These are phyloP conservation scores for Eupithecia exiguata DNA, from an alignment of 2,888 invertebrate genomes.

Conservation along the genomic window DNA sequence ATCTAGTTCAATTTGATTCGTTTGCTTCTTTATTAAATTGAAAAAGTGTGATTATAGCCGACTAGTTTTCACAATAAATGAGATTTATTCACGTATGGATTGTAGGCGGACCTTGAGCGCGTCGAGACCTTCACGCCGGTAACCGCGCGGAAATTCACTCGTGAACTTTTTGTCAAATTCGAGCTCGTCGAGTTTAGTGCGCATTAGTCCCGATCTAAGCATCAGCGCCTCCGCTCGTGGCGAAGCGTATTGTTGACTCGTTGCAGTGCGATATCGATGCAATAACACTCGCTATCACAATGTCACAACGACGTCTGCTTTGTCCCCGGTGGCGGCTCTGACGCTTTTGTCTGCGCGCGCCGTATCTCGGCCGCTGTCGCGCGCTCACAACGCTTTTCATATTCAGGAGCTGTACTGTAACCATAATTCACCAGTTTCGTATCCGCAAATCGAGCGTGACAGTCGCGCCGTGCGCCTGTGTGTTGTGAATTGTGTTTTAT, in stretches of 20 bases:
- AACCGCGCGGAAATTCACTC: slow-evolving; percentile 83
- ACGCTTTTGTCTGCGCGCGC: slow-evolving; percentile 57
- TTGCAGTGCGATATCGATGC: slow-evolving; percentile 74
- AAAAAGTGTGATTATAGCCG: slow-evolving; percentile 66
- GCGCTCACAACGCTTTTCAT: slow-evolving; percentile 53
- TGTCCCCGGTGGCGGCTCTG: slow-evolving; percentile 62
- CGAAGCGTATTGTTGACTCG: slow-evolving; percentile 62
- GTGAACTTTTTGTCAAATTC: slow-evolving; percentile 80
- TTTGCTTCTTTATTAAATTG: slow-evolving; percentile 58
- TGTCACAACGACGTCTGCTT: slow-evolving; percentile 76
- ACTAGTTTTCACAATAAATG: slow-evolving; percentile 76
- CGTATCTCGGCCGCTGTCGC: slow-evolving; percentile 53
- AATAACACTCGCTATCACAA: slow-evolving; percentile 77
- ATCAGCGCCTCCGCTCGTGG: slow-evolving; percentile 66
- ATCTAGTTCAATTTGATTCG: slow-evolving; percentile 66
- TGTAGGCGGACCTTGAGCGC: slow-evolving; percentile 82
- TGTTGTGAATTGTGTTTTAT: slow-evolving; percentile 59
- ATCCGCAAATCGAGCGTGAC: slow-evolving; percentile 59
- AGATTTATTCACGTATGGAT: slow-evolving; percentile 80
- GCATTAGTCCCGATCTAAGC: slow-evolving; percentile 79
- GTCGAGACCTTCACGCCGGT: slow-evolving; percentile 81
- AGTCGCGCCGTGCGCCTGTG: slow-evolving; percentile 51
- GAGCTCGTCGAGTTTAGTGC: slow-evolving; percentile 77
- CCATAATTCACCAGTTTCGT: slow-evolving; percentile 55
- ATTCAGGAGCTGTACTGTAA: slow-evolving; percentile 51